Conservation (phyloP, 2,797 vertebrate genomes). For the Chrosomus eos region DNA sequence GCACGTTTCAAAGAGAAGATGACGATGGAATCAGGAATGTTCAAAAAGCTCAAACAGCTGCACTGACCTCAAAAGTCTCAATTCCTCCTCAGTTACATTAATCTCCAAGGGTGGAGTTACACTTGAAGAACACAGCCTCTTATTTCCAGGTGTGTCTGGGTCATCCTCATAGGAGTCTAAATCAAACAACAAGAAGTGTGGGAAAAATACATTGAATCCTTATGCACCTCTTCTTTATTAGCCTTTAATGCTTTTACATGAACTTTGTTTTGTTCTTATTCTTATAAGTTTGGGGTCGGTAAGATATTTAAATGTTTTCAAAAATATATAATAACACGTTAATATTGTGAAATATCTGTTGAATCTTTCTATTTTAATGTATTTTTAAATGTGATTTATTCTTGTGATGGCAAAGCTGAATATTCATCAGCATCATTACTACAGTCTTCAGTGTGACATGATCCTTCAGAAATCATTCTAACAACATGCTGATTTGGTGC, state of each 20-base stretch:
- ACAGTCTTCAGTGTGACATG: background rate
- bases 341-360: background rate
- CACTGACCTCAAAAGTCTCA: conserved; percentile 86
- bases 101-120: conserved; percentile 89
- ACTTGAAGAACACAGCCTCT: conserved; percentile 85
- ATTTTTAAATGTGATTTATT: background rate
- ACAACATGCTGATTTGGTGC: background rate
- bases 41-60: conserved; percentile 10
- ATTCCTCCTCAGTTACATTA: conserved; percentile 87
- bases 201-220: background rate
- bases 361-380: background rate
- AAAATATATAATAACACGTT: background rate
- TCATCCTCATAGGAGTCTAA: conserved; percentile 90
- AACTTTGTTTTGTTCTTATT: background rate
- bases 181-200: conserved; percentile 43
- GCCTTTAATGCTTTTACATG: background rate
- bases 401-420: background rate
- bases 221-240: background rate
- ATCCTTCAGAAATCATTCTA: background rate
- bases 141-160: conserved; percentile 78
- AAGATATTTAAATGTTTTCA: background rate
- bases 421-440: background rate
- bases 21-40: conserved; percentile 24
- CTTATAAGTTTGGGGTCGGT: background rate
- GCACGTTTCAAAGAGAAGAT: conserved; percentile 20